These are phyloP conservation scores for Sinosuthora webbiana DNA, from an alignment of 2,113 vertebrate genomes.

Conservation along the genomic window DNA sequence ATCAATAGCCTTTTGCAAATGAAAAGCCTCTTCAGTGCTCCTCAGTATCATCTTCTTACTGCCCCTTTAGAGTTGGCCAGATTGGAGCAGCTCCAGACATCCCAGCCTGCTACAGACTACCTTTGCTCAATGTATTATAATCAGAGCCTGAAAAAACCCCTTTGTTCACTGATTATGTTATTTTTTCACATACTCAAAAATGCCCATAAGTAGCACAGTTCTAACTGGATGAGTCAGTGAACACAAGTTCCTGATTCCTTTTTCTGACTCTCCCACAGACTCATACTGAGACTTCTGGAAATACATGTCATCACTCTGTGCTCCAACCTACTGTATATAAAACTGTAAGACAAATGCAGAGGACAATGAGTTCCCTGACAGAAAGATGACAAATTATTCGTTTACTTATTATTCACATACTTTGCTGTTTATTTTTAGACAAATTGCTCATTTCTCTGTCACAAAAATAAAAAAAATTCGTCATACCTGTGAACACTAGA, in stretches of 20 bases:
- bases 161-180: background rate
- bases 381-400: slow-evolving; percentile 4
- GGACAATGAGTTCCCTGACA: background rate
- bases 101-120: background rate
- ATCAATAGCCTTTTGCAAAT: background rate
- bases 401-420: slow-evolving; percentile 2
- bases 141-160: background rate
- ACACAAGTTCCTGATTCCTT: background rate
- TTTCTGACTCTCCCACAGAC: background rate
- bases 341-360: background rate
- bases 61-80: background rate
- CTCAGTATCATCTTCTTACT: background rate
- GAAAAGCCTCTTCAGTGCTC: background rate
- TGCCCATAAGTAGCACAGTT: background rate
- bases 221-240: background rate
- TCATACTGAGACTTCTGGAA: background rate
- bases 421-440: slow-evolving; percentile 11
- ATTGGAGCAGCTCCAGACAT: background rate
- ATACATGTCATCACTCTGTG: background rate
- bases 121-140: background rate
- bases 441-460: background rate
- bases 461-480: background rate
- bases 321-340: background rate
- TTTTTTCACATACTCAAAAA: background rate
- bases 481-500: background rate